Evolutionary conservation across 2,113 vertebrate species (phyloP).

Genomic region (Mustelus asterias): DNA sequence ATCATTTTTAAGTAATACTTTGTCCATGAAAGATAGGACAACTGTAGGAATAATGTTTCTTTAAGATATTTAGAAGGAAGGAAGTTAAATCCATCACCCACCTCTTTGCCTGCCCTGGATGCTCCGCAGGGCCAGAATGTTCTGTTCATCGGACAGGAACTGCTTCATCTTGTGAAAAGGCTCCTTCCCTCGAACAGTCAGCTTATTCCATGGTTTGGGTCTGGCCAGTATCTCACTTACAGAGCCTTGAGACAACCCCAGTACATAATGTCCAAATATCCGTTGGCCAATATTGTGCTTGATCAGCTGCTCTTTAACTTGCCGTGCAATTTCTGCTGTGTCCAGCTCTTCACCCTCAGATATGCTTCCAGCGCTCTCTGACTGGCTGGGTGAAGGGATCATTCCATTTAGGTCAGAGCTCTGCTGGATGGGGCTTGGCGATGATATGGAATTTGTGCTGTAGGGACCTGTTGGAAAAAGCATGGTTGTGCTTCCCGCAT

Average conservation of each 20-base stretch:
- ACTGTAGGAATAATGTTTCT: constrained; percentile 23
- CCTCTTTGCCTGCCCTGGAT: constrained; percentile 95
- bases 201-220: constrained; percentile 95
- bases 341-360: constrained; percentile 91
- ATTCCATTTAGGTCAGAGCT: constrained; percentile 86
- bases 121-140: constrained; percentile 89
- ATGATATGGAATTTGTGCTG: constrained; percentile 85
- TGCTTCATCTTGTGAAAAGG: constrained; percentile 98
- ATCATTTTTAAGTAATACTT: neutral
- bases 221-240: constrained; percentile 94
- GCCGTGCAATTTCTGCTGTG: constrained; percentile 89
- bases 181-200: constrained; percentile 92
- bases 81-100: constrained; percentile 53
- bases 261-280: constrained; percentile 92
- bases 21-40: neutral
- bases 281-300: constrained; percentile 98
- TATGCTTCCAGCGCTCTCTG: constrained; percentile 78
- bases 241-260: constrained; percentile 92
- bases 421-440: constrained; percentile 75
- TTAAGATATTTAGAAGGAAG: neutral
- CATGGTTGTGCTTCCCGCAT: constrained; percentile 83
- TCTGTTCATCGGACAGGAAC: constrained; percentile 94
- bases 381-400: constrained; percentile 85
- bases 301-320: constrained; percentile 96
- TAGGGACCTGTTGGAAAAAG: constrained; percentile 87